Evolutionary conservation across 2,888 invertebrate species (phyloP), one percentile per base, ranked within the genome.

Genomic region (Amiota minor): DNA sequence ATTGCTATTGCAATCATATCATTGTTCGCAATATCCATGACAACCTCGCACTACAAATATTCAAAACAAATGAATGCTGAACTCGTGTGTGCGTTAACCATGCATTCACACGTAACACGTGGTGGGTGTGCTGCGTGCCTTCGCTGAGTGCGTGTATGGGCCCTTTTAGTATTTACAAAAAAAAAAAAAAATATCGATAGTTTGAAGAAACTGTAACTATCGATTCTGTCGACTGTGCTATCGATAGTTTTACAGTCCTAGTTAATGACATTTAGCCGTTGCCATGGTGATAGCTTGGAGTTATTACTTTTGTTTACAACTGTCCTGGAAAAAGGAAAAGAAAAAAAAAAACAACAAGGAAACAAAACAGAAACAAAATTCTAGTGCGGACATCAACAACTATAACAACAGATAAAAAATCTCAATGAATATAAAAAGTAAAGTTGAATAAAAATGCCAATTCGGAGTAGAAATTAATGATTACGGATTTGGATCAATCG

Each of bases 401-500:
- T 59, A 6, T 10, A 53, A 68, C 45, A 68, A 50, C 20, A 11
- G 9, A 64, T 16, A 62, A 47, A 1, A 62, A n/a, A 65, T 16
- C 18, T 18, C n/a, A 59, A 59, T 35, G 35, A 35, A 23, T 3
- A 23, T 23, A 23, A 35, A 35, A 6, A 3, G 35, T 4, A 35
- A 35, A 35, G 6, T 35, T 6, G 35, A 50, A 50, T n/a, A n/a
- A 68, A 50, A 68, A 68, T 68, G 67, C 67, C 53, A 68, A 68
- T 12, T 68, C 50, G 50, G 53, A 35, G 35, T 35, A 50, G 76
- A 11, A 73, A 73, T 69, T 85, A 50, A 84, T 88, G 74, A 84
- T 88, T 65, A 88, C 89, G 59, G 89, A 89, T 80, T 75, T 89
- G 72, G 89, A 89, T 70, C 84, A 86, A 9, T 82, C 87, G 16